Evolutionary conservation across 2,888 invertebrate genomes (phyloP).

Genomic region (Morpho helenor): DNA sequence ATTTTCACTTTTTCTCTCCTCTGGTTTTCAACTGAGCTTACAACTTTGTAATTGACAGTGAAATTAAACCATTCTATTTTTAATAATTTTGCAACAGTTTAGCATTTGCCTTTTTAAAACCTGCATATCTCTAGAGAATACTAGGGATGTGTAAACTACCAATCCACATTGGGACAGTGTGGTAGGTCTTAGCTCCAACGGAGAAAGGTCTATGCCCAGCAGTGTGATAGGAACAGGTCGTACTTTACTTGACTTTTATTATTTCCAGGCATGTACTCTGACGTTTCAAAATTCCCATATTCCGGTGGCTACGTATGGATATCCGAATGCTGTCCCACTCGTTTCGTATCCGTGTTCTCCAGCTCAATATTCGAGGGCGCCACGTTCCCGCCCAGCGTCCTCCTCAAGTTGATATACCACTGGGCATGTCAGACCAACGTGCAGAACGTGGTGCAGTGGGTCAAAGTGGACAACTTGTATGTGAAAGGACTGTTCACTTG

Average conservation of each 20-base stretch:
- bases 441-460: constrained; percentile 94
- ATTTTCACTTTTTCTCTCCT: too few species aligned
- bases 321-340: constrained; percentile 90
- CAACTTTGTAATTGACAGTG: too few species aligned
- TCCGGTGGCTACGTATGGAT: constrained; percentile 96
- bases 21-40: too few species aligned
- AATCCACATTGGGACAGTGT: too few species aligned
- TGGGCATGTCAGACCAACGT: constrained; percentile 96
- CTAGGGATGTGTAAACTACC: too few species aligned
- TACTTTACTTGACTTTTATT: background rate
- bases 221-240: too few species aligned
- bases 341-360: constrained; percentile 91
- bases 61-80: too few species aligned
- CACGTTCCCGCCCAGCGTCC: constrained; percentile 89
- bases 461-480: constrained; percentile 80
- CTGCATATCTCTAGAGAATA: too few species aligned
- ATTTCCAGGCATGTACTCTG: constrained; percentile 87
- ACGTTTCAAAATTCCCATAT: constrained; percentile 90
- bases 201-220: too few species aligned
- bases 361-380: constrained; percentile 93
- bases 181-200: too few species aligned
- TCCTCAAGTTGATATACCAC: constrained; percentile 92
- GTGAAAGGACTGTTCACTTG: constrained; percentile 81
- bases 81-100: too few species aligned
- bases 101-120: too few species aligned